Percentiles rank a stretch among this genome's conserved stretches.
These are phyloP conservation scores for Lissocephala sabroskyi DNA, from an alignment of 2,888 invertebrate species.

Conservation along the genomic window DNA sequence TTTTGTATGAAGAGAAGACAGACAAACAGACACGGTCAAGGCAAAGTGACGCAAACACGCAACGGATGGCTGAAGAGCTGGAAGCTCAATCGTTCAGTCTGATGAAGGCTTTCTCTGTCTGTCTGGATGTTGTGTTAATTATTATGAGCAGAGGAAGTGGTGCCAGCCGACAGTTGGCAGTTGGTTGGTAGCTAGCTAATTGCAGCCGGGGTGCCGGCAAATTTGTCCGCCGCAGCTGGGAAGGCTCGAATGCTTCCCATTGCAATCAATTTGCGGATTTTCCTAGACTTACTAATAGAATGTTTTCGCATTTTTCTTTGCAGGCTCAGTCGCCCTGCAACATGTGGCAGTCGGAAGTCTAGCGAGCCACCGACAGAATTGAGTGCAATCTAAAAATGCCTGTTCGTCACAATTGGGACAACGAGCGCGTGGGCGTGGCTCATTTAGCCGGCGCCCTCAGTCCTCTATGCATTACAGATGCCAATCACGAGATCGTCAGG, in stretches of 20 bases:
- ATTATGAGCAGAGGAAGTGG: constrained; percentile 61
- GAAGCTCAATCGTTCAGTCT: not conserved
- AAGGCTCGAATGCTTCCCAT: not conserved
- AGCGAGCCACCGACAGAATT: not conserved
- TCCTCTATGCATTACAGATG: constrained; percentile 80
- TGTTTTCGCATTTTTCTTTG: too few species aligned
- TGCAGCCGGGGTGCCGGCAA: constrained; percentile 32
- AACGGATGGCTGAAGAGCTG: constrained; percentile 15
- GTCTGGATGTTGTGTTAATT: constrained; percentile 54
- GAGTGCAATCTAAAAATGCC: constrained; percentile 48
- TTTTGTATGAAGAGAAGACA: too few species aligned
- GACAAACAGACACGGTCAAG: constrained; percentile 26
- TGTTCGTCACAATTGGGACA: constrained; percentile 72
- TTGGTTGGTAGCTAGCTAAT: constrained; percentile 12
- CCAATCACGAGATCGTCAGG: constrained; percentile 87
- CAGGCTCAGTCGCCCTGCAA: not conserved
- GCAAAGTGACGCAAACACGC: constrained; percentile 60
- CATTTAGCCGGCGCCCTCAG: constrained; percentile 78
- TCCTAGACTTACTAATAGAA: too few species aligned
- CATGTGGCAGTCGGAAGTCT: not conserved
- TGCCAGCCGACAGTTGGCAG: constrained; percentile 28
- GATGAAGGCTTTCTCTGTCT: constrained; percentile 46
- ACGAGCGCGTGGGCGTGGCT: constrained; percentile 74
- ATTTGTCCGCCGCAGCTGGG: constrained; percentile 41
- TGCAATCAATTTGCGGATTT: not conserved